Evolutionary conservation across 1,140 invertebrate genomes (phyloP).

Genomic region (Pseudoatta argentina): DNA sequence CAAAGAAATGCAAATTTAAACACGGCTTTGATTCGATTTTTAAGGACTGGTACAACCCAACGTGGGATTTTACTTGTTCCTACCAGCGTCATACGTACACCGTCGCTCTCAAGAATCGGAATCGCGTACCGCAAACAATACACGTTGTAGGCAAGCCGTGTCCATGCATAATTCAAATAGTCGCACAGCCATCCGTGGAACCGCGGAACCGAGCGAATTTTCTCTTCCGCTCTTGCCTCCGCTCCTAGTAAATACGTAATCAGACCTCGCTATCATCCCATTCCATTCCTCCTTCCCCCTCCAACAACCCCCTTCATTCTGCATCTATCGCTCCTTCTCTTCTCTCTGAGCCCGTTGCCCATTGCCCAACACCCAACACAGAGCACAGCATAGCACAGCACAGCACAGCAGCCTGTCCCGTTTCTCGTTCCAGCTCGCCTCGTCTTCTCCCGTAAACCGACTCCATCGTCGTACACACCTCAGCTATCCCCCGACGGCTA

Average conservation of each 20-base stretch:
- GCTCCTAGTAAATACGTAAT: slow-evolving; percentile 86
- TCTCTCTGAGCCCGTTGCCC: slow-evolving; percentile 50
- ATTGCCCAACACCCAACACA: not conserved
- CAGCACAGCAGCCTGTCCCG: slow-evolving; percentile 50
- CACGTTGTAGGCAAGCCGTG: slow-evolving; percentile 86
- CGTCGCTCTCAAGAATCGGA: slow-evolving; percentile 83
- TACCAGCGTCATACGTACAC: slow-evolving; percentile 69
- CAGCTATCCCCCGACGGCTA: slow-evolving; percentile 64
- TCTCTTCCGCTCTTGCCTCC: slow-evolving; percentile 84
- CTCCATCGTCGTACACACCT: slow-evolving; percentile 64
- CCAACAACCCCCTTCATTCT: slow-evolving; percentile 37
- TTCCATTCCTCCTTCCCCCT: slow-evolving; percentile 19
- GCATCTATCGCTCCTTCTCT: slow-evolving; percentile 44
- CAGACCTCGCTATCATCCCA: slow-evolving; percentile 83
- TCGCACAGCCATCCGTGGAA: slow-evolving; percentile 83
- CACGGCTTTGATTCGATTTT: slow-evolving; percentile 31
- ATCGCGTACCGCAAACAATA: slow-evolving; percentile 86
- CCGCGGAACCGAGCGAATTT: slow-evolving; percentile 82
- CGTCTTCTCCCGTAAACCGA: slow-evolving; percentile 51
- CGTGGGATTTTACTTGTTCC: slow-evolving; percentile 67
- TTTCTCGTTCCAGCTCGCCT: slow-evolving; percentile 64
- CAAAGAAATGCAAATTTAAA: slow-evolving; percentile 21
- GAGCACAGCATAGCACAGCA: not conserved
- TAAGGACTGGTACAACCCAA: slow-evolving; percentile 25
- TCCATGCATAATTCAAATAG: slow-evolving; percentile 87